Evolutionary conservation across 2,113 vertebrate species (phyloP), one percentile per base, ranked within the genome.

Genomic region (Nerophis ophidion): DNA sequence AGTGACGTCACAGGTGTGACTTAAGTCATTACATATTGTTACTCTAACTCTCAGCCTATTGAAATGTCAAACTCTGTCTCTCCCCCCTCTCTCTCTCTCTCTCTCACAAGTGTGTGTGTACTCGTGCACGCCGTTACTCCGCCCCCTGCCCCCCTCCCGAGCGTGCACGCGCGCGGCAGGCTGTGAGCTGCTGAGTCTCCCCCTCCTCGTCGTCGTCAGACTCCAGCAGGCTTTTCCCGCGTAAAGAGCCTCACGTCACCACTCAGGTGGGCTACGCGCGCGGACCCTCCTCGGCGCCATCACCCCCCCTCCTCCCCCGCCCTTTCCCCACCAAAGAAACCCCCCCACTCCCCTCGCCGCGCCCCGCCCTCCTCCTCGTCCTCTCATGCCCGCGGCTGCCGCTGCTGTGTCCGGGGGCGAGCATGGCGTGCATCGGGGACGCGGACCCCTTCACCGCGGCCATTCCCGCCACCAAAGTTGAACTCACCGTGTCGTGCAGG

Each of bases 401-500:
- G 49, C 10, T 11, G n/a, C 49, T 16, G 16, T 19, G 49, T 26
- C 88, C 83, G 40, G 40, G 26, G 7, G 69, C 88, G 87, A 92
- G 83, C 17, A 92, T 94, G 92, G 92, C 93, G 85, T 92, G 92
- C 56, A 87, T 95, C 60, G 94, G 93, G 80, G 93, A 94, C 84
- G 91, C 94, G 63, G 93, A 90, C 87, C 90, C 91, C 33, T 92
- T 96, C 81, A 92, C 91, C 71, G 91, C 92, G 16, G 92, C 90
- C 77, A 93, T 97, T 79, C 96, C 96, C 11, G 96, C 96, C 77
- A 98, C 96, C 67, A 93, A 93, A 86, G 96, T 98, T 90, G 96
- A 98, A 82, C 88, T 98, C 66, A 94, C 93, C 5, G 92, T 98
- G 38, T 96, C 94, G 33, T 98, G 96, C 88, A 92, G 96, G 96